Evolutionary conservation across 2,113 vertebrate species (phyloP).

Genomic region (Zosterops borbonicus): DNA sequence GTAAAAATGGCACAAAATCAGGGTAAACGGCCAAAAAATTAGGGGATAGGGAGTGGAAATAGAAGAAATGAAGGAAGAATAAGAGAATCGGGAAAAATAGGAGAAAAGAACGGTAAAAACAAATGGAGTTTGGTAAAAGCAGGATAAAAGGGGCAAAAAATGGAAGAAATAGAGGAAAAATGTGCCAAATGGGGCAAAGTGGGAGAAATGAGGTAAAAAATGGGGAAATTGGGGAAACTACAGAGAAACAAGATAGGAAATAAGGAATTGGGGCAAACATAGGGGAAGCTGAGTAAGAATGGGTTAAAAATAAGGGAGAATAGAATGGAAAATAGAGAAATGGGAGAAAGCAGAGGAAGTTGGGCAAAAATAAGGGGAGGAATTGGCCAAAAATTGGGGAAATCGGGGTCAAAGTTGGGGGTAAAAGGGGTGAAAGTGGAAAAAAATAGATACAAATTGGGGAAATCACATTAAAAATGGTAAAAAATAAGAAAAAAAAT

Average conservation of each 20-base stretch:
- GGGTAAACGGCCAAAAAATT: not conserved
- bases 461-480: not conserved
- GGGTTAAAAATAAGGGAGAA: not conserved
- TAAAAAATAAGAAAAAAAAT: not conserved
- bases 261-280: not conserved
- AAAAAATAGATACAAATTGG: not conserved
- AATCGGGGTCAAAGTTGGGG: fast-evolving
- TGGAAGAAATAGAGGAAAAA: no score
- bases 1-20: not conserved
- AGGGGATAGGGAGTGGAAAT: fast-evolving
- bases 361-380: not conserved
- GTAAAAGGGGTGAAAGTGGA: not conserved
- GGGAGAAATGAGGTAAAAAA: not conserved
- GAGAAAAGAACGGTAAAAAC: fast-evolving
- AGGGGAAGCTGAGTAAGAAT: not conserved
- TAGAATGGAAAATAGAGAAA: fast-evolving
- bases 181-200: not conserved
- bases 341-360: fast-evolving
- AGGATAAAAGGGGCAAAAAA: not conserved
- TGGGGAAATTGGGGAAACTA: fast-evolving
- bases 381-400: not conserved
- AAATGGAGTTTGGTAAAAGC: fast-evolving
- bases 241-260: not conserved
- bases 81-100: not conserved
- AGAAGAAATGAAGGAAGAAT: fast-evolving